Percentiles rank a stretch among this genome's conserved stretches.
Evolutionary conservation across 2,797 vertebrate genomes (phyloP).

Genomic region (Myotis daubentonii): DNA sequence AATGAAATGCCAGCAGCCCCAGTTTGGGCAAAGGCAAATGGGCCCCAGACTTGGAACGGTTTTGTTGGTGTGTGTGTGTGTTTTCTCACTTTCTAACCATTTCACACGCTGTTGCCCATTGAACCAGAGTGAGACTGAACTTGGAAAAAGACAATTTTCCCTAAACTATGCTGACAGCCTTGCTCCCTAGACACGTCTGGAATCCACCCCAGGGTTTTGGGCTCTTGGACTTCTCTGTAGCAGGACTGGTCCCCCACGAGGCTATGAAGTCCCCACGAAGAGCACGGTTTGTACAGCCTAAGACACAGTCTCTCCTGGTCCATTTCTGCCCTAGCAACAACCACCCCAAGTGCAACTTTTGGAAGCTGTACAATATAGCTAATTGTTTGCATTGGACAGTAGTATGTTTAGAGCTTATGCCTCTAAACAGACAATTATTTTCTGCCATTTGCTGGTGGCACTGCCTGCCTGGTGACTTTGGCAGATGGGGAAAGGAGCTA

Average conservation of each 20-base stretch:
- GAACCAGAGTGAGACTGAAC: conserved; percentile 31
- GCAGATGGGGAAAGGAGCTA: conserved; percentile 79
- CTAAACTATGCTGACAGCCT: not conserved
- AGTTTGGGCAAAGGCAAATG: not conserved
- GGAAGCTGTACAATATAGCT: conserved; percentile 57
- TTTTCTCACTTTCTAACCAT: conserved; percentile 14
- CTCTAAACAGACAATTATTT: conserved; percentile 75
- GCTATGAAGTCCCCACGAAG: not conserved
- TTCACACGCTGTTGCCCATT: conserved; percentile 39
- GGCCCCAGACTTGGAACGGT: not conserved
- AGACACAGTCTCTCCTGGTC: not conserved
- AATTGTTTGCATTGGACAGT: conserved; percentile 68
- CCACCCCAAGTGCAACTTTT: conserved; percentile 38
- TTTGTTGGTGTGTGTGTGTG: not conserved
- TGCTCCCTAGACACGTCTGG: not conserved
- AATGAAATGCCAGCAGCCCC: not conserved
- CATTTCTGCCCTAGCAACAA: conserved; percentile 18
- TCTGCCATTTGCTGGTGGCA: conserved; percentile 73
- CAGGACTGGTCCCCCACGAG: not conserved
- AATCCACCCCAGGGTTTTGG: not conserved
- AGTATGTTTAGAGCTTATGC: conserved; percentile 67
- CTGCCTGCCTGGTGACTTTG: conserved; percentile 71
- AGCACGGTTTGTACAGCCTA: not conserved
- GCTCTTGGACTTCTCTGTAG: not conserved
- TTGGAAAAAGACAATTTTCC: conserved; percentile 59